Evolutionary conservation across 2,797 vertebrate genomes (phyloP).

Genomic region (Pseudochirops cupreus): DNA sequence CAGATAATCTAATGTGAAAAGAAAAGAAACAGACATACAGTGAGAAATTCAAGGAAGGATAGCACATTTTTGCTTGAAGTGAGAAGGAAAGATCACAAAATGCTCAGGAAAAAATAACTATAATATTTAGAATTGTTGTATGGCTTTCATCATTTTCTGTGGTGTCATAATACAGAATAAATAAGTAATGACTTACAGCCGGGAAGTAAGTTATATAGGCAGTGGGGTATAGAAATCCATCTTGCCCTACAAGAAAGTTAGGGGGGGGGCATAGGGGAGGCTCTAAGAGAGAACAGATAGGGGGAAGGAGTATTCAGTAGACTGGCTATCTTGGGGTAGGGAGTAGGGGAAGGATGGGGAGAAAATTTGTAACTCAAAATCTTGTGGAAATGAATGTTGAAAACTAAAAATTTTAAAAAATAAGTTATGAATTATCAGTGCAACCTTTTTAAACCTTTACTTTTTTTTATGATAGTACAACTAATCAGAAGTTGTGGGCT

Average conservation of each 20-base stretch:
- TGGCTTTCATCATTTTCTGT: not conserved
- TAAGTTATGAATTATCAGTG: not conserved
- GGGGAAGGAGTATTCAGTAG: too few relatives aligned
- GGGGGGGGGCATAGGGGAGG: too few relatives aligned
- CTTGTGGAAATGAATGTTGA: too few relatives aligned
- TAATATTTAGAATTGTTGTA: not conserved
- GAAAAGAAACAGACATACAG: not conserved
- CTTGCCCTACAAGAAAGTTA: too few relatives aligned
- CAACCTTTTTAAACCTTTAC: constrained; percentile 53
- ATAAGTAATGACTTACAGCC: not conserved
- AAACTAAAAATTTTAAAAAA: not conserved
- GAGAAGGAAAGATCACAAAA: not conserved
- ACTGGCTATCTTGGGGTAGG: too few relatives aligned
- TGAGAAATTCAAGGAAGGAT: not conserved
- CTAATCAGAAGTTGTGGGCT: constrained; percentile 99
- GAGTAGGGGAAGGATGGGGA: too few relatives aligned
- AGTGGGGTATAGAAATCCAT: too few relatives aligned
- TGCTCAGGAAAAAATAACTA: constrained; percentile 14
- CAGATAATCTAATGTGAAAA: not conserved
- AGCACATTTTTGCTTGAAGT: not conserved
- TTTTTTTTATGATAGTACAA: constrained; percentile 89
- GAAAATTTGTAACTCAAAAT: too few relatives aligned
- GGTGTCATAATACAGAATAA: not conserved
- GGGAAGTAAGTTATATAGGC: too few relatives aligned
- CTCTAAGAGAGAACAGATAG: too few relatives aligned